Evolutionary conservation across 2,888 invertebrate species (phyloP).

Genomic region (Tolmerus cingulatus): DNA sequence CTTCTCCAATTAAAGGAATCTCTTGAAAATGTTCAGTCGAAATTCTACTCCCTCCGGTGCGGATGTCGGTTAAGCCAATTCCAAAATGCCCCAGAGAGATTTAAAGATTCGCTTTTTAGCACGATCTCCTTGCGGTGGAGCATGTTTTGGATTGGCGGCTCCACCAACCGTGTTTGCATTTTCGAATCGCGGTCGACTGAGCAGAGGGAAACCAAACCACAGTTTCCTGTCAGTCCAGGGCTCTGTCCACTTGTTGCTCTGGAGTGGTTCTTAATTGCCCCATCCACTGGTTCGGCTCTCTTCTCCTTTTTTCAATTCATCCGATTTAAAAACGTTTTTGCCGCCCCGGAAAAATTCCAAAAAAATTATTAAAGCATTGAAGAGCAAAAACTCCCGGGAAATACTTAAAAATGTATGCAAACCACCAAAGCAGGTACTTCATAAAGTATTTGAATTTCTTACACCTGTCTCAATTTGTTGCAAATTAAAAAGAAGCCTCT

Average conservation of each 20-base stretch:
- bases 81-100: not conserved
- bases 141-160: not conserved
- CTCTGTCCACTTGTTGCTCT: conserved; percentile 26
- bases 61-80: not conserved
- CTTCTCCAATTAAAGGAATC: not conserved
- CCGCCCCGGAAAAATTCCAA: not conserved
- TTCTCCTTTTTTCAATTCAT: not conserved
- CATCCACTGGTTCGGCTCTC: not conserved
- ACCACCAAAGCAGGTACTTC: not conserved
- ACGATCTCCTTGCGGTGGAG: not conserved
- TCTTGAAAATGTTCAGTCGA: not conserved
- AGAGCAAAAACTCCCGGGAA: not conserved
- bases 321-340: not conserved
- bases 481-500: not conserved
- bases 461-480: not conserved
- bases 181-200: not conserved
- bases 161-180: not conserved
- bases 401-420: not conserved
- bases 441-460: not conserved
- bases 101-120: not conserved
- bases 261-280: not conserved
- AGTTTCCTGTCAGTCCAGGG: conserved; percentile 10
- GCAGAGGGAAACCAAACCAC: conserved; percentile 30
- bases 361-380: not conserved
- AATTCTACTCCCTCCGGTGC: not conserved